Base-by-base conservation (phyloP, 2,113 vertebrate genomes). In the Oenanthe oenanthe region DNA sequence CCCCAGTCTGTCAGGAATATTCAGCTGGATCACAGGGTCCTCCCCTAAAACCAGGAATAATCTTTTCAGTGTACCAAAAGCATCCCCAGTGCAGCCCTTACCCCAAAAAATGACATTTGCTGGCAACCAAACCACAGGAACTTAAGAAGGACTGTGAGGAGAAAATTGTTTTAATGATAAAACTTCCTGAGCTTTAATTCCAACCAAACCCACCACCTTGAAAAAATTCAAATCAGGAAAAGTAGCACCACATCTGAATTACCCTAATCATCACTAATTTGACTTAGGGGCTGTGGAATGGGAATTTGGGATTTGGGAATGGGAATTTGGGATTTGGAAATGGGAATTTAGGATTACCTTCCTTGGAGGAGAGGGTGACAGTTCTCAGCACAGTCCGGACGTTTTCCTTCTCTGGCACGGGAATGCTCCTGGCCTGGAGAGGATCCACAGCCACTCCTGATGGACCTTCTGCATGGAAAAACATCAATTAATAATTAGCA, bases 371-470 rank as follows among this genome's bases (percentile, higher is more conserved):
- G 8, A 97, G 77, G 21, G 97, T 97, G 13, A 97, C 96, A 42
- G 98, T 98, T 42, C 92, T 98, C 45, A 97, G 96, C 16, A 98
- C 97, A 1, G 98, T 97, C 18, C 97, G 92, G 34, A 98, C 97
- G 26, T 98, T 99, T 78, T 99, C 99, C 88, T 98, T 99, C 91
- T 99, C 98, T 24, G 98, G 97, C 28, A 96, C 98, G 36, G 97
- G 97, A 89, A 97, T 31, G 38, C 73, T 62, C 65, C 94, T 79
- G 72, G 97, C 47, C 19, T 98, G 97, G 45, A 97, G 89, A 0
- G 96, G 53, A 88, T 95, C 91, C 93, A 89, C 91, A 75, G 97
- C 66, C 78, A 62, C 76, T 92, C 95, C 97, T 7, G 97, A 97
- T 72, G 97, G 96, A 66, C 91, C 93, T 91, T 98, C 98, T 98